Percentiles rank a stretch among this genome's conserved stretches.
Conservation (phyloP, 2,113 vertebrate genomes). For the Coregonus clupeaformis region DNA sequence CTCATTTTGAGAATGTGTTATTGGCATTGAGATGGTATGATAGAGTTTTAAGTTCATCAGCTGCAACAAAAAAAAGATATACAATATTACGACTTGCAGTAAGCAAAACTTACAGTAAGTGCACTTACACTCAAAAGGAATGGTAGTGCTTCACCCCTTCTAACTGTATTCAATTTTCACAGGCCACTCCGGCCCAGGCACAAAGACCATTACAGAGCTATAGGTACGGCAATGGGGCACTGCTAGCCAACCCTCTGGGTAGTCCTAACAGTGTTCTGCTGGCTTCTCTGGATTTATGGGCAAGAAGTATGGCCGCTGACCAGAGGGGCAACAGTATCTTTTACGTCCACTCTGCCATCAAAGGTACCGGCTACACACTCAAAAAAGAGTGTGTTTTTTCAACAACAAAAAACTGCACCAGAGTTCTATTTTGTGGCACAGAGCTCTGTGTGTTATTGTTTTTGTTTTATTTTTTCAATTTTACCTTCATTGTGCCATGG, state of each 20-base stretch:
- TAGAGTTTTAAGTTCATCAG: not conserved
- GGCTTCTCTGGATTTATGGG: too few relatives aligned
- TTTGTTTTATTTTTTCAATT: not conserved
- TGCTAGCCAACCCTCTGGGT: not conserved
- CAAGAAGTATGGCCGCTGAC: too few relatives aligned
- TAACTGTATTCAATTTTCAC: not conserved
- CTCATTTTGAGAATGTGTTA: not conserved
- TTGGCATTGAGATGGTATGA: not conserved
- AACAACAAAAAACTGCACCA: too few relatives aligned
- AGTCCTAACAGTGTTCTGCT: too few relatives aligned
- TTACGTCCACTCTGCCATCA: too few relatives aligned
- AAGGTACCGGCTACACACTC: too few relatives aligned
- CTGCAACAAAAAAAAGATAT: not conserved
- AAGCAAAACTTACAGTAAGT: not conserved
- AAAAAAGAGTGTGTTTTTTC: too few relatives aligned
- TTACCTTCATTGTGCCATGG: not conserved
- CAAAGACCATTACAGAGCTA: not conserved
- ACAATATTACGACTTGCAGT: not conserved
- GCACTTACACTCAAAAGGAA: not conserved
- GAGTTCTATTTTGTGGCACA: too few relatives aligned
- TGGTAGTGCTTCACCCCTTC: not conserved
- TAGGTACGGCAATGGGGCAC: not conserved
- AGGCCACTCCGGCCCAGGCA: not conserved
- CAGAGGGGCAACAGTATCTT: too few relatives aligned
- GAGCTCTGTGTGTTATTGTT: too few relatives aligned